phyloP scores from a whole-genome alignment of 2,797 vertebrate genomes.

The Huso huso region DNA sequence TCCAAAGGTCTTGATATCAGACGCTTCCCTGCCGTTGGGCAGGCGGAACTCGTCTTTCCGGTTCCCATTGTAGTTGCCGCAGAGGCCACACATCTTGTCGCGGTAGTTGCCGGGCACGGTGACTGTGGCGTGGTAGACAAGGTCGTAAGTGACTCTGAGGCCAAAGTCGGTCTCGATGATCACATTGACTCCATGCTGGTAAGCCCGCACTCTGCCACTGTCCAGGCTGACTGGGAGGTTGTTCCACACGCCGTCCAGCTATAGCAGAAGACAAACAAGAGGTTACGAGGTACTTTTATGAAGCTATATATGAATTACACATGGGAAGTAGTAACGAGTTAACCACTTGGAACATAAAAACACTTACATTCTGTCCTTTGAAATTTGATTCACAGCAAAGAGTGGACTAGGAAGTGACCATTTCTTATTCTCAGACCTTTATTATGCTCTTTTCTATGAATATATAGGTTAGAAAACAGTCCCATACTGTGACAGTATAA shows the following conservation, averaged over 20 bases:
- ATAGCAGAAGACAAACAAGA: neutral
- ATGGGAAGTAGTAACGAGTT: neutral
- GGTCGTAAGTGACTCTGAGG: slow-evolving; percentile 53
- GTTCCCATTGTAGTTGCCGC: slow-evolving; percentile 53
- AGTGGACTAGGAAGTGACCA: too few relatives aligned
- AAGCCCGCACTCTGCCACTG: slow-evolving; percentile 38
- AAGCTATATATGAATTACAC: neutral
- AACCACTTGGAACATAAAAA: neutral
- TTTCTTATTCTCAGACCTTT: neutral
- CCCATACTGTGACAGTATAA: neutral
- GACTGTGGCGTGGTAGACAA: slow-evolving; percentile 44
- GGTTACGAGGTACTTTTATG: neutral
- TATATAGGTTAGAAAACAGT: too few relatives aligned
- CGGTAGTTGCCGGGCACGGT: slow-evolving; percentile 51
- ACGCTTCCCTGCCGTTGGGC: slow-evolving; percentile 36
- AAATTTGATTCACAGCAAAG: neutral
- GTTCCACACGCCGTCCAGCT: slow-evolving; percentile 54
- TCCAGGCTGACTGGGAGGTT: slow-evolving; percentile 48
- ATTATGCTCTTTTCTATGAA: neutral
- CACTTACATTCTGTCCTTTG: neutral
- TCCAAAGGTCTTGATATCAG: slow-evolving; percentile 45
- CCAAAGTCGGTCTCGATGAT: slow-evolving; percentile 47
- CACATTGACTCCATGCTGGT: slow-evolving; percentile 35
- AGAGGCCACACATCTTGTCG: slow-evolving; percentile 51
- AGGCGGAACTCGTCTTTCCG: slow-evolving; percentile 51